Base-by-base conservation (phyloP, 2,113 vertebrate species). In the Hemiscyllium ocellatum region DNA sequence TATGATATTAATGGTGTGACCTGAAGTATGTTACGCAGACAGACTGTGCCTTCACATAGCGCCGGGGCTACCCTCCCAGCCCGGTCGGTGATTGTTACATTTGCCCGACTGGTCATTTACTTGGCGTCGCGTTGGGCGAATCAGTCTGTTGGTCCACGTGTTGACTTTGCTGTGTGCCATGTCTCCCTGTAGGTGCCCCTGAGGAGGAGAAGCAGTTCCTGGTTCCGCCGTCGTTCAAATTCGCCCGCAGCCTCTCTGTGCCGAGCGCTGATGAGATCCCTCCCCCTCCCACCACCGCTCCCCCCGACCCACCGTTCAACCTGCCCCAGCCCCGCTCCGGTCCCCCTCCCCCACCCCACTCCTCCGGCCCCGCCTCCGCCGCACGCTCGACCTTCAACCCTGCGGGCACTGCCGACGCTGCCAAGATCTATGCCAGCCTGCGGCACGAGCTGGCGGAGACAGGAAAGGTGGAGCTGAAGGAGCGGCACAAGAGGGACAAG, bases 241-340 rank as follows among this genome's bases (percentile, higher is more conserved):
- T 99, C 96, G 98, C 98, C 96, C 98, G 98, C 80, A 99, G 98
- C 96, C 97, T 99, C 96, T 99, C 98, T 0, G 98, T 99, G 95
- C 98, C 98, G 0, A 98, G 98, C 17, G 98, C 98, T 0, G 98
- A 99, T 72, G 98, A 99, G 95, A 98, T 99, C 96, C 98, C 98
- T 12, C 98, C 98, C 0, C 98, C 98, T 24, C 98, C 98, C n/a
- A 99, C 98, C 95, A 98, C 98, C 4, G 98, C 98, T 29, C 98
- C 98, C 0, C 98, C 98, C 0, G 98, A 99, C 29, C 98, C 98
- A 37, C 98, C 98, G 0, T 99, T 98, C 96, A 98, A 98, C 96
- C 98, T 98, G 0, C 98, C 98, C 0, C 98, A 98, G 98, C 96
- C 98, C 98, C 0, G 98, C 98, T 0, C 98, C 98, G 0, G 98